Percentiles rank a stretch among this genome's conserved stretches.
Conservation (phyloP, 2,888 invertebrate species). For the Dinocampus coccinellae region DNA sequence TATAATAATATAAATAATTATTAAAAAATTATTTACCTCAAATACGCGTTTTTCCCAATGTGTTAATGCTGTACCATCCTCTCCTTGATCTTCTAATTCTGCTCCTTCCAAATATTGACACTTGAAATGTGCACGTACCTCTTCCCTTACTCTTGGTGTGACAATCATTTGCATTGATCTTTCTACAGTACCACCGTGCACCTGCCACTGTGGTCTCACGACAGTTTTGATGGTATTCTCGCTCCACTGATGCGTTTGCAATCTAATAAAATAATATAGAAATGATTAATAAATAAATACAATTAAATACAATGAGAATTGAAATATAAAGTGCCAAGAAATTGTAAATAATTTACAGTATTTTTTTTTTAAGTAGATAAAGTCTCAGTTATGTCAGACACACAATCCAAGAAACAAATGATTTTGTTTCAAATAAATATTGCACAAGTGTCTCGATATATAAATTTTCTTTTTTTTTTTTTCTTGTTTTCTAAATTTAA, state of each 20-base stretch:
- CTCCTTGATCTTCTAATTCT: conserved; percentile 98
- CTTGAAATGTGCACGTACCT: conserved; percentile 90
- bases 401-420: neutral
- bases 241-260: conserved; percentile 96
- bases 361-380: no score
- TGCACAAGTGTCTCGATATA: no score
- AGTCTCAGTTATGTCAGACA: neutral
- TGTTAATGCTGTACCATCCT: conserved; percentile 95
- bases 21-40: conserved; percentile 76
- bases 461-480: no score
- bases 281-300: neutral
- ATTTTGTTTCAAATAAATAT: neutral
- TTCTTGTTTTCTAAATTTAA: neutral
- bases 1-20: neutral
- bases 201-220: conserved; percentile 80
- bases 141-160: conserved; percentile 89
- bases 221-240: conserved; percentile 86
- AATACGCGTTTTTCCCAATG: conserved; percentile 99
- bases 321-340: neutral
- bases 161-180: conserved; percentile 89
- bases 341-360: no score
- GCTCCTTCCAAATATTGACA: conserved; percentile 93
- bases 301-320: neutral
- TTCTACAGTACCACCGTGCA: conserved; percentile 81
- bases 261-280: conserved; percentile 70